A percentile compares a stretch with the other conserved stretches of the same genome.
These are phyloP conservation scores for Uloborus diversus DNA, from an alignment of 1,140 invertebrate genomes.

Conservation along the genomic window DNA sequence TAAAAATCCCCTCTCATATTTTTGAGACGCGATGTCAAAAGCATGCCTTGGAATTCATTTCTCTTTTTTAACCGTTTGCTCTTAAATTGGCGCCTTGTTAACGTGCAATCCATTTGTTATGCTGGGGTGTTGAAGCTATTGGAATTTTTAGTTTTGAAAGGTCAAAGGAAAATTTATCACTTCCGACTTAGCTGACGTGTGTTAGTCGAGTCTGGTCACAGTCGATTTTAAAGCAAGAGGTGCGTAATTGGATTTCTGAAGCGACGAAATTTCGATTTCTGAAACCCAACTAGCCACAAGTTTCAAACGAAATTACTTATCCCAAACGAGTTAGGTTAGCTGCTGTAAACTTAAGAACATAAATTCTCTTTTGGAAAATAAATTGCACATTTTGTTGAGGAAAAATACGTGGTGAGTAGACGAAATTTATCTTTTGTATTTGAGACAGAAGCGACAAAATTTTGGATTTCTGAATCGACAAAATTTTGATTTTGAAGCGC, in stretches of 20 bases:
- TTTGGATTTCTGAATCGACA: no score
- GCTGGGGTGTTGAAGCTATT: neutral
- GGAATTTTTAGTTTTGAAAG: conserved; percentile 18
- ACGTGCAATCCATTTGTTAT: conserved; percentile 31
- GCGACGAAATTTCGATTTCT: neutral
- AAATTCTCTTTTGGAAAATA: no score
- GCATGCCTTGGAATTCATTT: conserved; percentile 15
- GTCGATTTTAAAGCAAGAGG: neutral
- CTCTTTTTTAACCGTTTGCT: conserved; percentile 26
- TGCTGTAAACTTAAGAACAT: no score
- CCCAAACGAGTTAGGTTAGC: no score
- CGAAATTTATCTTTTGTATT: no score
- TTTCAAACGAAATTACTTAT: no score
- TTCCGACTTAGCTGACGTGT: neutral
- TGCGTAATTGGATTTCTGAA: neutral
- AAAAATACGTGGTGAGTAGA: no score
- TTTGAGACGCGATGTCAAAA: conserved; percentile 31
- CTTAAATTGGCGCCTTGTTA: conserved; percentile 35
- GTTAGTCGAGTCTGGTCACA: neutral
- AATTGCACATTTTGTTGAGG: no score
- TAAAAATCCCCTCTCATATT: conserved; percentile 7
- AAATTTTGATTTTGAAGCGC: no score
- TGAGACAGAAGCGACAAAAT: no score
- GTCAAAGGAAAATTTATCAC: conserved; percentile 3
- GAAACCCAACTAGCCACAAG: no score